phyloP scores from a whole-genome alignment of 2,113 vertebrate species.

The Halcyon senegalensis region DNA sequence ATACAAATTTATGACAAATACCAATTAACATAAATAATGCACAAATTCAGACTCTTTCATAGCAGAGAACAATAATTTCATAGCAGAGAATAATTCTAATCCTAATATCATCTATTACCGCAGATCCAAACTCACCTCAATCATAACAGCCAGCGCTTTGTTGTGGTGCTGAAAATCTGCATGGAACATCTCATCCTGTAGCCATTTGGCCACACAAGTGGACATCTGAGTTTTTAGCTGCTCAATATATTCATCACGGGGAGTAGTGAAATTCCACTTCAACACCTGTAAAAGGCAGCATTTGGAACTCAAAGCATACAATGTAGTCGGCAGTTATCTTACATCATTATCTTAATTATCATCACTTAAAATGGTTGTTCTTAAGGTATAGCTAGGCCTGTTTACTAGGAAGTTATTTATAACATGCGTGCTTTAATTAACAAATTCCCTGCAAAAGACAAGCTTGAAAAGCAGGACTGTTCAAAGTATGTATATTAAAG shows the following conservation, averaged over 20 bases:
- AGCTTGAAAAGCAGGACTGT: neutral
- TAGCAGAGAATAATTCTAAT: neutral
- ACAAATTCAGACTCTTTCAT: too few relatives aligned
- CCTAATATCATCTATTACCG: neutral
- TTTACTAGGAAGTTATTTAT: neutral
- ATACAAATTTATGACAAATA: too few relatives aligned
- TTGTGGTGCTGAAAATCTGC: slow-evolving; percentile 97
- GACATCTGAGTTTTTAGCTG: slow-evolving; percentile 97
- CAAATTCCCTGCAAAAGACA: neutral
- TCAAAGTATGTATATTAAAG: neutral
- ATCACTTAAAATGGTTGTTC: neutral
- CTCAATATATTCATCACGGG: slow-evolving; percentile 95
- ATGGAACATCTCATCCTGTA: slow-evolving; percentile 96
- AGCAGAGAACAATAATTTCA: neutral
- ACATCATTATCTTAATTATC: neutral
- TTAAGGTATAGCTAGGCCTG: neutral
- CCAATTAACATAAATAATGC: too few relatives aligned
- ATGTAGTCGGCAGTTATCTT: neutral
- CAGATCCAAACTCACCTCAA: slow-evolving; percentile 82
- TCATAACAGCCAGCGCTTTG: slow-evolving; percentile 92
- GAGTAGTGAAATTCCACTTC: slow-evolving; percentile 97
- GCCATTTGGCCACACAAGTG: slow-evolving; percentile 91
- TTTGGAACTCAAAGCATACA: neutral
- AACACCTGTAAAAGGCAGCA: slow-evolving; percentile 82
- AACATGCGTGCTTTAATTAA: neutral